phyloP scores from a whole-genome alignment of 2,113 vertebrate genomes.

The Silurus meridionalis region DNA sequence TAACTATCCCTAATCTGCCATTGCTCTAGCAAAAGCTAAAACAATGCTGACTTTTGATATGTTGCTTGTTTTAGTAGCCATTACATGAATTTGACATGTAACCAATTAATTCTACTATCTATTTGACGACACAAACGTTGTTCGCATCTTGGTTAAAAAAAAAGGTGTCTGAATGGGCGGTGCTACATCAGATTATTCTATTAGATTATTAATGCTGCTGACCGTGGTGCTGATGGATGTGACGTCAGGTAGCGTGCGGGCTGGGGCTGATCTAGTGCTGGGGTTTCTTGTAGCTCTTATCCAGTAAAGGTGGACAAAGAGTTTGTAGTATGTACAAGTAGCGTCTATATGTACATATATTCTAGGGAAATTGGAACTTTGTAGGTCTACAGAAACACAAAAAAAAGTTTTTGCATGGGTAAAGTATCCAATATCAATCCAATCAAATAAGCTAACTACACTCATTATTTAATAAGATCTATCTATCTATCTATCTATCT shows the following conservation, averaged over 20 bases:
- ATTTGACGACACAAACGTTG: neutral
- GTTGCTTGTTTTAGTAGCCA: neutral
- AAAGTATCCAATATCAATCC: neutral
- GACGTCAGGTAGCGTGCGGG: neutral
- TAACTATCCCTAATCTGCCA: neutral
- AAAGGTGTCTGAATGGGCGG: neutral
- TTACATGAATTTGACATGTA: neutral
- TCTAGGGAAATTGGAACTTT: neutral
- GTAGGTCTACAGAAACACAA: neutral
- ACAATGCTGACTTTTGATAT: too few relatives aligned
- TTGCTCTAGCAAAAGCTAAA: neutral
- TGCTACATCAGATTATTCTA: neutral
- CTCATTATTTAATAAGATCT: neutral
- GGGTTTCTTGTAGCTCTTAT: neutral
- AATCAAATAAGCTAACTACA: neutral
- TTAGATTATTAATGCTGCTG: neutral
- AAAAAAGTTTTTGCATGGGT: neutral
- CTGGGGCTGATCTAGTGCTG: neutral
- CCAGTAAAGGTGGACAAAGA: neutral
- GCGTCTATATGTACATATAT: neutral
- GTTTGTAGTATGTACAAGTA: neutral
- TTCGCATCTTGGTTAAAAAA: neutral
- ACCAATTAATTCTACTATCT: neutral
- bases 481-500: neutral
- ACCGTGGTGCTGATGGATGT: neutral